These are phyloP conservation scores for Ephydatia muelleri DNA, from an alignment of 37 sponge, comb jelly and placozoan species.

Conservation along the genomic window DNA sequence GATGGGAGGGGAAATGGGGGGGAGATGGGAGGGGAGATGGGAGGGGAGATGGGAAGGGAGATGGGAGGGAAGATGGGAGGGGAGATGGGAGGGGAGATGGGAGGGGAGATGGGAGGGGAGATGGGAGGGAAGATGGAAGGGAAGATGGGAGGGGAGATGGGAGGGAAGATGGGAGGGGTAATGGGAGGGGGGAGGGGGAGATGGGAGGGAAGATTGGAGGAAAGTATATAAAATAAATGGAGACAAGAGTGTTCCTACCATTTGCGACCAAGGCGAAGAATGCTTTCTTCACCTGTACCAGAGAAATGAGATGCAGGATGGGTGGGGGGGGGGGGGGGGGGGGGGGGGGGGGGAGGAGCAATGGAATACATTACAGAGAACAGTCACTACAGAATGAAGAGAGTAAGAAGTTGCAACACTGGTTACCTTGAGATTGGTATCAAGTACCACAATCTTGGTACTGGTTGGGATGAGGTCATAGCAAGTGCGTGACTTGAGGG, in stretches of 20 bases:
- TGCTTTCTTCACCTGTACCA: conserved; percentile 77
- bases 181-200: too few relatives aligned
- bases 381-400: background rate
- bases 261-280: conserved; percentile 88
- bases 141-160: too few relatives aligned
- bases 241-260: conserved; percentile 28
- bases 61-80: too few relatives aligned
- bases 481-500: conserved; percentile 65
- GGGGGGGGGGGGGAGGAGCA: background rate
- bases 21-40: too few relatives aligned
- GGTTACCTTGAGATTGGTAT: conserved; percentile 71
- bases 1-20: too few relatives aligned
- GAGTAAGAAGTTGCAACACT: background rate
- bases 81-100: too few relatives aligned
- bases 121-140: too few relatives aligned
- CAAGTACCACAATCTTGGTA: conserved; percentile 87
- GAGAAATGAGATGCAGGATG: background rate
- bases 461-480: conserved; percentile 88
- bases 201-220: too few relatives aligned
- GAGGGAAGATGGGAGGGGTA: too few relatives aligned
- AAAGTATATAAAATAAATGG: background rate
- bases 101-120: too few relatives aligned
- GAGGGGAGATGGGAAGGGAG: too few relatives aligned
- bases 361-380: background rate
- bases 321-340: background rate